Percentiles rank a stretch among this genome's conserved stretches.
Evolutionary conservation across 2,113 vertebrate genomes (phyloP).

Genomic region (Daubentonia madagascariensis): DNA sequence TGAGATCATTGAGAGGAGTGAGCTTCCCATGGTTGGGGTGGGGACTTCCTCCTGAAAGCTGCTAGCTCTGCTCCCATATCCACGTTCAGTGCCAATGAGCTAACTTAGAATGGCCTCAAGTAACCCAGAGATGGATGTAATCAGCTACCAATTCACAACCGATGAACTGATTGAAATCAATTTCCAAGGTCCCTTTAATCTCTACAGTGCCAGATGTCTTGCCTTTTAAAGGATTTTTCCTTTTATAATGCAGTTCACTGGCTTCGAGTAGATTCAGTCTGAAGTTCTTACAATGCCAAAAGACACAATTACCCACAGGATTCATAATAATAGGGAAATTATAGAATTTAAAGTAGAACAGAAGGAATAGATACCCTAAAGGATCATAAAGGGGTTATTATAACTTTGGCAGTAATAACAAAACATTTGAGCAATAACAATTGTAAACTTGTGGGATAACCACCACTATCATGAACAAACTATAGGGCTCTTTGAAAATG

Average conservation of each 20-base stretch:
- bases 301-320: conserved; percentile 39
- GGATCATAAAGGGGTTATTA: conserved; percentile 13
- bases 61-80: background rate
- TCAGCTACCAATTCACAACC: background rate
- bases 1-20: background rate
- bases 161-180: background rate
- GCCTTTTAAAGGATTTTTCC: background rate
- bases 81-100: background rate
- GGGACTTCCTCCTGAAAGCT: background rate
- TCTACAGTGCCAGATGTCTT: background rate
- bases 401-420: background rate
- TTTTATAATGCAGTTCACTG: background rate
- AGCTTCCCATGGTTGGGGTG: background rate
- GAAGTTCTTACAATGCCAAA: conserved; percentile 7
- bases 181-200: background rate
- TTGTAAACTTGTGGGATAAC: conserved; percentile 19
- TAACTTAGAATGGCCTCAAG: background rate
- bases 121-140: background rate
- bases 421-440: background rate
- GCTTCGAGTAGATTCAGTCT: background rate
- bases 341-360: background rate
- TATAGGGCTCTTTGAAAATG: background rate
- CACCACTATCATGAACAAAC: background rate
- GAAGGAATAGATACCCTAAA: conserved; percentile 5
- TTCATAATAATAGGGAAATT: conserved; percentile 27